Conservation (phyloP, 2,797 vertebrate species). For the Mareca penelope region DNA sequence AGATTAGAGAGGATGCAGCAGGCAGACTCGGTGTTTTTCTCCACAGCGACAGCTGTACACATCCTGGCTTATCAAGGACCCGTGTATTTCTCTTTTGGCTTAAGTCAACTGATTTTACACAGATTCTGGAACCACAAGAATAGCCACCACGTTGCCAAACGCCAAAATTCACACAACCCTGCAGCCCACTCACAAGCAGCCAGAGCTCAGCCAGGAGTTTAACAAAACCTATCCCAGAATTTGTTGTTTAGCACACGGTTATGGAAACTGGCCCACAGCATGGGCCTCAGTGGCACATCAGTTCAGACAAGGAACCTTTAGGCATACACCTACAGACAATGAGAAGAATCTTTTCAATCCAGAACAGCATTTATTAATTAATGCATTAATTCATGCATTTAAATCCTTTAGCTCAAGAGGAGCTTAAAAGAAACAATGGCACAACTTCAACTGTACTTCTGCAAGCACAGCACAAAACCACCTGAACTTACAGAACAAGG, state of each 20-base stretch:
- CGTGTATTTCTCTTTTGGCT: not conserved
- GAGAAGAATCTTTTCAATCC: not conserved
- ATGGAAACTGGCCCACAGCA: not conserved
- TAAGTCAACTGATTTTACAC: not conserved
- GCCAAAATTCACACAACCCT: not conserved
- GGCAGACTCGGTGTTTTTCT: not conserved
- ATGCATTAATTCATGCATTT: not conserved
- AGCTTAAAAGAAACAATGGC: not conserved
- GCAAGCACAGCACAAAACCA: not conserved
- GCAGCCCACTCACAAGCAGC: not conserved
- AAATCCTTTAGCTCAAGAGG: not conserved
- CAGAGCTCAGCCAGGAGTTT: not conserved
- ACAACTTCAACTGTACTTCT: not conserved
- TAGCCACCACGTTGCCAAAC: not conserved
- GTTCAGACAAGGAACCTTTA: not conserved
- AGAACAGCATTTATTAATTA: not conserved
- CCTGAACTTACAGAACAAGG: not conserved
- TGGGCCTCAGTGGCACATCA: not conserved
- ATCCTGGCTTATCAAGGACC: not conserved
- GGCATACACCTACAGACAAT: not conserved
- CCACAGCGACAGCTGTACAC: not conserved
- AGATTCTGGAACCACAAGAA: not conserved
- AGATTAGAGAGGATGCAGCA: constrained; percentile 8
- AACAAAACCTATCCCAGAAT: not conserved
- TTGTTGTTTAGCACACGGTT: not conserved